Evolutionary conservation across 2,113 vertebrate species (phyloP).

Genomic region (Cygnus buccinator): DNA sequence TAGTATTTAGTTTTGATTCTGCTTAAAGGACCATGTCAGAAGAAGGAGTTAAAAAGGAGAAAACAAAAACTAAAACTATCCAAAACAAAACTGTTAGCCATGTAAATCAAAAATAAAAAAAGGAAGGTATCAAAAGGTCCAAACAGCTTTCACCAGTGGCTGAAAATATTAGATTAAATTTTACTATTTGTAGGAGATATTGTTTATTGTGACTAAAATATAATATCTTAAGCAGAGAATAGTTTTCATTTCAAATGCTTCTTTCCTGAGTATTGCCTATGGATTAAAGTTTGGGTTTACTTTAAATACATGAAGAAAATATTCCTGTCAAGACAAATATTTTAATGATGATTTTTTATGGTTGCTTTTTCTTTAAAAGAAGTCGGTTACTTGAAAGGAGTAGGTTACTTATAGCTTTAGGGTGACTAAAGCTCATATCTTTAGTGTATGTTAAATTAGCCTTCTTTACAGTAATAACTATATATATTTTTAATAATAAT

Average conservation of each 20-base stretch:
- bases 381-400: conserved; percentile 43
- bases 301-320: conserved; percentile 53
- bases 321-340: conserved; percentile 41
- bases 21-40: conserved; percentile 65
- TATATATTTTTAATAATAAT: not conserved
- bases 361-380: conserved; percentile 39
- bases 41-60: conserved; percentile 49
- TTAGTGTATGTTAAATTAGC: not conserved
- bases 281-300: not conserved
- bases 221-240: conserved; percentile 52
- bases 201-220: conserved; percentile 37
- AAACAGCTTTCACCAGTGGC: conserved; percentile 52
- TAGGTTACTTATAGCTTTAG: not conserved
- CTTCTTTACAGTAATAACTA: not conserved
- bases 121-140: conserved; percentile 6
- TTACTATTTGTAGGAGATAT: conserved; percentile 42
- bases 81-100: not conserved
- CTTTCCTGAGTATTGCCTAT: conserved; percentile 5
- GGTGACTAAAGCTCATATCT: not conserved
- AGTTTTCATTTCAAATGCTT: conserved; percentile 63
- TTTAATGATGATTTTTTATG: conserved; percentile 39
- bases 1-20: conserved; percentile 72
- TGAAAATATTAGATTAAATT: conserved; percentile 65
- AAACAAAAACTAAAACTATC: not conserved
- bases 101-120: conserved; percentile 19